Evolutionary conservation across 1,140 invertebrate species (phyloP).

Genomic region (Heliconius hewitsoni): DNA sequence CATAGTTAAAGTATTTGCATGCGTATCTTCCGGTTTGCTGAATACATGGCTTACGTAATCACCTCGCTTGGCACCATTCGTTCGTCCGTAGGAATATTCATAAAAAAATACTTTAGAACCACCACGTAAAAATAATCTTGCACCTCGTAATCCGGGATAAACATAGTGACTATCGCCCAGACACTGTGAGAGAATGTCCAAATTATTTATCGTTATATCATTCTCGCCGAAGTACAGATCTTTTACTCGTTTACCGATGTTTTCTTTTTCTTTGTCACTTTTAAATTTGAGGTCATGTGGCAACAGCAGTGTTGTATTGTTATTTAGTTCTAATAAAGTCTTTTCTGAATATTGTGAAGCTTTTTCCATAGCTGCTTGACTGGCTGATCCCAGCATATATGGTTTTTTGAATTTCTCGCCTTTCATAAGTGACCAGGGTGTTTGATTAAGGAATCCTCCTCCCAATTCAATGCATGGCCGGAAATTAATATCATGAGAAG

Average conservation of each 20-base stretch:
- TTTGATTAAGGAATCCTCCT: conserved; percentile 47
- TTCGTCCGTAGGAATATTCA: conserved; percentile 52
- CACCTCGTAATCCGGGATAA: conserved; percentile 51
- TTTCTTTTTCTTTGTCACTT: conserved; percentile 33
- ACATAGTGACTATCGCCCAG: conserved; percentile 57
- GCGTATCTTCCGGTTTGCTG: conserved; percentile 33
- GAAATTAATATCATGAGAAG: conserved; percentile 42
- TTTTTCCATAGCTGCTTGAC: conserved; percentile 54
- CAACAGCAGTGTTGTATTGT: conserved; percentile 44
- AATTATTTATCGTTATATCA: conserved; percentile 38
- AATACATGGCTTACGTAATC: conserved; percentile 57
- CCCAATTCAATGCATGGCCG: conserved; percentile 57
- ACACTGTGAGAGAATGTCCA: conserved; percentile 49
- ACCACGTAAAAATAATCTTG: conserved; percentile 45
- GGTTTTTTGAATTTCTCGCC: conserved; percentile 41
- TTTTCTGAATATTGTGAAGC: conserved; percentile 44
- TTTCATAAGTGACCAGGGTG: conserved; percentile 52
- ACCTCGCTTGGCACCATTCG: conserved; percentile 46
- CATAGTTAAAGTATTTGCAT: conserved; percentile 26
- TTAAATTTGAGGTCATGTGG: conserved; percentile 59
- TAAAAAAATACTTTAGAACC: conserved; percentile 61
- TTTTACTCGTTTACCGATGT: conserved; percentile 44
- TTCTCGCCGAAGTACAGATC: conserved; percentile 54
- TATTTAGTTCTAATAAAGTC: conserved; percentile 48
- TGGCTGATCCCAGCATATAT: conserved; percentile 58